Conservation (phyloP, 2,888 invertebrate species). For the Perizoma flavofasciatum region DNA sequence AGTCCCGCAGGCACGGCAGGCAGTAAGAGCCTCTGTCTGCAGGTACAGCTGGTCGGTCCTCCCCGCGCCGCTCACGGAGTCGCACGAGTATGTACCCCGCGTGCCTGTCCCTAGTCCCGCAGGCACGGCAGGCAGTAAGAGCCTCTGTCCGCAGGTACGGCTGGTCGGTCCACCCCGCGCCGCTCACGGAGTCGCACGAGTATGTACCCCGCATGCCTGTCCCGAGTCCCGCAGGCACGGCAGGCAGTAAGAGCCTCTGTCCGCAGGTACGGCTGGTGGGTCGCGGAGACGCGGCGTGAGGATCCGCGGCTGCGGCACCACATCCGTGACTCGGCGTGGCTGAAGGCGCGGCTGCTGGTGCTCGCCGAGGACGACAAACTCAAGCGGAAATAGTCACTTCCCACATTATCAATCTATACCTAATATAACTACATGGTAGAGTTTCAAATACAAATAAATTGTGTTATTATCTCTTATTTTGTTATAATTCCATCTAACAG, state of each 20-base stretch:
- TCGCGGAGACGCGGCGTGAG: constrained; percentile 28
- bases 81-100: constrained; percentile 38
- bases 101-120: constrained; percentile 45
- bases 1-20: constrained; percentile 69
- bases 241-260: constrained; percentile 78
- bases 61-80: constrained; percentile 47
- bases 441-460: too few species aligned
- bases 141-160: constrained; percentile 49
- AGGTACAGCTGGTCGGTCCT: constrained; percentile 52
- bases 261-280: constrained; percentile 45
- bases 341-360: constrained; percentile 65
- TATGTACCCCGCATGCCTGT: constrained; percentile 17
- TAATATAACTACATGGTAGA: background rate
- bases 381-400: constrained; percentile 12
- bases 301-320: constrained; percentile 63
- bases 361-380: constrained; percentile 54
- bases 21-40: too few species aligned
- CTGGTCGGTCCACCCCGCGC: constrained; percentile 46
- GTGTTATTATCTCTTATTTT: too few species aligned
- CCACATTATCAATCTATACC: background rate
- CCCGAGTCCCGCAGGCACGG: constrained; percentile 62
- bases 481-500: too few species aligned
- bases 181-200: constrained; percentile 49
- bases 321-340: constrained; percentile 76
- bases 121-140: constrained; percentile 72